Base-by-base conservation (phyloP, 2,888 invertebrate genomes). In the Stomorhina lunata region DNA sequence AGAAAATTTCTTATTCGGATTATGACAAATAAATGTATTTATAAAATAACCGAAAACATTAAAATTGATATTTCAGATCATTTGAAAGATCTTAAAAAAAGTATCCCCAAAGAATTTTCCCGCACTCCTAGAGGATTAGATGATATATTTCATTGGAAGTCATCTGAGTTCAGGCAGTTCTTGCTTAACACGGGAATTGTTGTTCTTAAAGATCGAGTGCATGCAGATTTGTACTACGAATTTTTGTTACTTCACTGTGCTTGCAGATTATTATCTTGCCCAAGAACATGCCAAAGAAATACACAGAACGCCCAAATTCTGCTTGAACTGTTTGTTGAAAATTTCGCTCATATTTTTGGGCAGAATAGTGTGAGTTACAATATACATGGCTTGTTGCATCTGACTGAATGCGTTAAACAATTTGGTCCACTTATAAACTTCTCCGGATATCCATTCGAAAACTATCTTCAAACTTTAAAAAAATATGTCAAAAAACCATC, bases 21-120 rank as follows among this genome's bases (percentile, higher is more conserved):
- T 17, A 40, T 75, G 20, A 25, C 53, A 53, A 75, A 75, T 34
- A 75, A 75, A 66, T 50, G 72, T 59, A 34, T 72, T 61, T 55
- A 43, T 20, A 72, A 59, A 48, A 72, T 34, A 48, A 59, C 25
- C 48, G 61, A 72, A 48, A 15, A 17, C 9, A 53, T n/a, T 22
- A 75, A 65, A 43, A 65, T 43, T 40, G 17, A 55, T 0, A 53
- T 75, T 40, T 63, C 63, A 15, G 20, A 50, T 55, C 27, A 50
- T 22, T 66, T 66, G 53, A 76, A 25, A 25, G 20, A 45, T 20
- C 22, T 65, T n/a, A 48, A 65, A 66, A 63, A 27, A 50, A 53
- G 37, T 50, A 75, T 59, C 50, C 37, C 59, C 4, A 50, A 48
- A 10, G 68, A 77, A 50, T 77, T 68, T 68, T 34, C 59, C 15